These are phyloP conservation scores for Chloroclystis v-ata DNA, from an alignment of 2,888 invertebrate genomes.

Conservation along the genomic window DNA sequence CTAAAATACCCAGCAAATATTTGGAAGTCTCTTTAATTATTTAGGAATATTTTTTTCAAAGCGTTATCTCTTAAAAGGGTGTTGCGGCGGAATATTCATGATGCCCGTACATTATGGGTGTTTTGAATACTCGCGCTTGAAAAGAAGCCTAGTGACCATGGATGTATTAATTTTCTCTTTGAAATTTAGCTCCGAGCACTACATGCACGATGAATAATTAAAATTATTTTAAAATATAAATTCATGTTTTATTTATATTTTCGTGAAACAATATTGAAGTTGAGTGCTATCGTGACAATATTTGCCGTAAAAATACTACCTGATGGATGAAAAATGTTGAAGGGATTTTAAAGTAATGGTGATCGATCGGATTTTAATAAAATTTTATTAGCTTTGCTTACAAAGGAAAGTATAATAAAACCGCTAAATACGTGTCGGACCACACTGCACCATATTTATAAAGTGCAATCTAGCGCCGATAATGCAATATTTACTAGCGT, in stretches of 20 bases:
- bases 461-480: too few relatives aligned
- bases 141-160: slow-evolving; percentile 45
- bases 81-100: slow-evolving; percentile 64
- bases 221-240: slow-evolving; percentile 5
- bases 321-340: too few relatives aligned
- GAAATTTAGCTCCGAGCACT: slow-evolving; percentile 39
- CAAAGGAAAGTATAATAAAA: too few relatives aligned
- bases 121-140: slow-evolving; percentile 60
- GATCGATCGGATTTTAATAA: too few relatives aligned
- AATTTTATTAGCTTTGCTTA: too few relatives aligned
- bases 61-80: slow-evolving; percentile 59
- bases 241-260: slow-evolving; percentile 15
- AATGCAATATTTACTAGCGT: too few relatives aligned
- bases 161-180: slow-evolving; percentile 42
- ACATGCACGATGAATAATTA: slow-evolving; percentile 32
- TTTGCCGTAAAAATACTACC: background rate
- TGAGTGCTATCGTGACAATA: background rate
- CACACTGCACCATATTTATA: too few relatives aligned
- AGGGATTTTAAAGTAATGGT: too few relatives aligned
- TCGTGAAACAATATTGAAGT: background rate
- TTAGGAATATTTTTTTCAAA: slow-evolving; percentile 44
- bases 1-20: slow-evolving; percentile 16
- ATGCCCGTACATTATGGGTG: slow-evolving; percentile 60
- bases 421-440: too few relatives aligned
- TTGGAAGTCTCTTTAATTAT: slow-evolving; percentile 41